phyloP scores from a whole-genome alignment of 1,140 invertebrate species.

The Trichonephila clavipes region DNA sequence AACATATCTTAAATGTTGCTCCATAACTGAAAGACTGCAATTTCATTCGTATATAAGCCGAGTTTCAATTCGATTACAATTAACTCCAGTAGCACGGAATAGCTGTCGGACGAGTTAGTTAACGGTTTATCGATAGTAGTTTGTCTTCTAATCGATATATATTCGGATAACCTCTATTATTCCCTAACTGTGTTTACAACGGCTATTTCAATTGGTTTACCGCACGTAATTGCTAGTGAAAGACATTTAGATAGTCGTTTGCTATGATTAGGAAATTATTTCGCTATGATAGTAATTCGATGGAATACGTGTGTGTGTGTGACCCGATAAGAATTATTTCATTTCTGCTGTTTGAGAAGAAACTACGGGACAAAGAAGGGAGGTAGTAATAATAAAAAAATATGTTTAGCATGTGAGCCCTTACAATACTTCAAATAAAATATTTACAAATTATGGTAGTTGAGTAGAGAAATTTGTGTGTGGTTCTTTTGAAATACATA shows the following conservation, averaged over 20 bases:
- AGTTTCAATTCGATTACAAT: neutral
- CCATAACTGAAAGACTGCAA: no score
- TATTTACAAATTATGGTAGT: no score
- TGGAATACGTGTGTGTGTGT: neutral
- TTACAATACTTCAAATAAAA: no score
- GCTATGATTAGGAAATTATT: neutral
- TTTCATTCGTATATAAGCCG: no score
- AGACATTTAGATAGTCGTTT: neutral
- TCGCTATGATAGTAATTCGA: neutral
- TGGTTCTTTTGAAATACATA: no score
- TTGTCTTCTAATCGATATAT: slow-evolving; percentile 13
- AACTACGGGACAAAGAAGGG: no score
- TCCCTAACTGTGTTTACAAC: neutral
- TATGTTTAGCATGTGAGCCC: no score
- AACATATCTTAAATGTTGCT: no score
- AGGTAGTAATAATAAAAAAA: no score
- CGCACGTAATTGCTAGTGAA: neutral
- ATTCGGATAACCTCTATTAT: neutral
- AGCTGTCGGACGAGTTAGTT: slow-evolving; percentile 8
- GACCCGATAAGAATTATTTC: neutral
- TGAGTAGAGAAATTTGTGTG: no score
- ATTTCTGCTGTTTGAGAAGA: no score
- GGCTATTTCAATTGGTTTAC: neutral
- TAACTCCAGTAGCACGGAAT: neutral
- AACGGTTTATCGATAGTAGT: slow-evolving; percentile 38